These are phyloP conservation scores for Drosophila birchii DNA, from an alignment of 2,888 invertebrate genomes.

Conservation along the genomic window DNA sequence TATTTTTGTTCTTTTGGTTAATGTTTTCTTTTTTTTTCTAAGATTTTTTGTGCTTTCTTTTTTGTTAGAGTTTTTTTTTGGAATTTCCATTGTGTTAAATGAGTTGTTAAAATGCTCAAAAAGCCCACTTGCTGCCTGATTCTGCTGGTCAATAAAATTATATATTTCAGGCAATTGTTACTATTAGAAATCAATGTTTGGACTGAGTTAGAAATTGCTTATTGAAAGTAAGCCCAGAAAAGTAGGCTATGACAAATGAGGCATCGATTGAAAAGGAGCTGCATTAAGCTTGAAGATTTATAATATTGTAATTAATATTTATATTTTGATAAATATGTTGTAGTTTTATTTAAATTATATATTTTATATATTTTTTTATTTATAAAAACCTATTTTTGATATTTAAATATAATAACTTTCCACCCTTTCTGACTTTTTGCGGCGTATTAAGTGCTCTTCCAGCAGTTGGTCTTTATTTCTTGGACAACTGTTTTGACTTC, in stretches of 20 bases:
- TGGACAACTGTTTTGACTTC: not conserved
- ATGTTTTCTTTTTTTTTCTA: constrained; percentile 16
- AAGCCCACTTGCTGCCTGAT: constrained; percentile 42
- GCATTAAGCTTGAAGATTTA: no score
- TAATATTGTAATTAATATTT: no score
- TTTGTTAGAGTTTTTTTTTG: not conserved
- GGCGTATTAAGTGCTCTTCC: constrained; percentile 27
- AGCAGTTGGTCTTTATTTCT: constrained; percentile 33
- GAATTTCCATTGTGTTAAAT: constrained; percentile 60
- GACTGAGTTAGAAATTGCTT: not conserved
- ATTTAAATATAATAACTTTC: not conserved
- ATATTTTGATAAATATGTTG: no score
- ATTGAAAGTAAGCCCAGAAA: not conserved
- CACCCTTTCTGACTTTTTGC: no score
- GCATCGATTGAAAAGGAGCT: not conserved
- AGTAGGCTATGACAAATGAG: not conserved
- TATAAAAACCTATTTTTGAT: not conserved
- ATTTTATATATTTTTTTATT: not conserved
- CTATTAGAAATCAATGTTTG: not conserved
- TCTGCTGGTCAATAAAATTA: not conserved
- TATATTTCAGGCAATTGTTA: not conserved
- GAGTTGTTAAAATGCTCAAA: constrained; percentile 76
- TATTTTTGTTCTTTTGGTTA: constrained; percentile 57
- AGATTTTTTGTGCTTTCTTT: not conserved
- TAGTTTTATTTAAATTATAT: no score